Percentiles rank a stretch among this genome's conserved stretches.
Conservation (phyloP, 2,113 vertebrate genomes). For the Anarrhichthys ocellatus region DNA sequence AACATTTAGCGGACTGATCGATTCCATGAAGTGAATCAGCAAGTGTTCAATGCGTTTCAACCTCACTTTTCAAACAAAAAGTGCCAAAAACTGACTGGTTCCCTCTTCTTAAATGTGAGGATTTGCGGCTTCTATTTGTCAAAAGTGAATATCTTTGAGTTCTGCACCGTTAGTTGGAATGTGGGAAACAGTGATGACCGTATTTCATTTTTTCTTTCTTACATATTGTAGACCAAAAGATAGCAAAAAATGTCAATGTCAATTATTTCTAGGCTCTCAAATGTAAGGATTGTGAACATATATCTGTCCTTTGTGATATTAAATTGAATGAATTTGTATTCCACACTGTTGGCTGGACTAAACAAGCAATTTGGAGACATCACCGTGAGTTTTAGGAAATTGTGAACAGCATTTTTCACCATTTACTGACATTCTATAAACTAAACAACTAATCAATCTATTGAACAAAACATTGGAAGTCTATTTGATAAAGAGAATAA, state of each 20-base stretch:
- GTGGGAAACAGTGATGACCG: background rate
- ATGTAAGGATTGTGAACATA: background rate
- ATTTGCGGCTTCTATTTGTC: background rate
- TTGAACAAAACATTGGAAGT: background rate
- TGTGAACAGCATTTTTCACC: background rate
- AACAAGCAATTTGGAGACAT: background rate
- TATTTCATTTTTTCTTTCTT: too few relatives aligned
- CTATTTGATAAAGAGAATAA: background rate
- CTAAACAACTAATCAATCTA: background rate
- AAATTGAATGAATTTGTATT: background rate
- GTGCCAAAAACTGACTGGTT: background rate
- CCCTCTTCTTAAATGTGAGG: background rate
- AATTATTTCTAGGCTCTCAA: background rate
- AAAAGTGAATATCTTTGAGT: background rate
- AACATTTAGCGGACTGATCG: background rate
- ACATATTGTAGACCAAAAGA: background rate
- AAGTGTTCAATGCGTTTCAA: too few relatives aligned
- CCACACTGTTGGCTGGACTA: background rate
- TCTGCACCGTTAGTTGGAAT: too few relatives aligned
- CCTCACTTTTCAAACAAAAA: background rate
- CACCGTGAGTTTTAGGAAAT: background rate
- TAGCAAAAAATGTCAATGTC: background rate
- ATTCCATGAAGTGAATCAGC: background rate
- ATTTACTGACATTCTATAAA: background rate
- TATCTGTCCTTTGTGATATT: background rate